Conservation (phyloP, 2,797 vertebrate species). For the Mormyrus proboscirostris region DNA sequence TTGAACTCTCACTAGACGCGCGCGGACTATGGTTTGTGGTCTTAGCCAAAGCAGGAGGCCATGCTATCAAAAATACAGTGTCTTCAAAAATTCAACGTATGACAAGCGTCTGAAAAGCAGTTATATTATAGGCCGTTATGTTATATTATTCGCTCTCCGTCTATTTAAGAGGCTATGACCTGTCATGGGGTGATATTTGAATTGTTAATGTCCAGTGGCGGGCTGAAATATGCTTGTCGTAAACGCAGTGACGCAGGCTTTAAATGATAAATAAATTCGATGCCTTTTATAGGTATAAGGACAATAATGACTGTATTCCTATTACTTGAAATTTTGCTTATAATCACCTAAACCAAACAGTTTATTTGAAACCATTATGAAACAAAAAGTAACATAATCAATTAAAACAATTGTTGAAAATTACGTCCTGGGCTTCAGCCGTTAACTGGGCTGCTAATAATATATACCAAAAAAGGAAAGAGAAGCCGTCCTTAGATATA, state of each 20-base stretch:
- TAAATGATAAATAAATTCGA: neutral
- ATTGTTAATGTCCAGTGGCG: neutral
- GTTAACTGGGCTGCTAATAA: neutral
- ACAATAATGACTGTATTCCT: neutral
- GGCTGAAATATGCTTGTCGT: neutral
- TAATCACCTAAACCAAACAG: neutral
- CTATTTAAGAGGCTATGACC: neutral
- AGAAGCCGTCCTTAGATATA: neutral
- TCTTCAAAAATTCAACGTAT: neutral
- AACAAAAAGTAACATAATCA: neutral
- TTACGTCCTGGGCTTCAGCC: neutral
- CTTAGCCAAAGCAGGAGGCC: neutral
- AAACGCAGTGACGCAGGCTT: neutral
- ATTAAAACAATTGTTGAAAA: neutral
- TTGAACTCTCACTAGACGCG: neutral
- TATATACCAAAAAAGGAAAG: neutral
- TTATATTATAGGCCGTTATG: neutral
- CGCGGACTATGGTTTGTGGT: neutral
- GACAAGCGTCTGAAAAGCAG: neutral
- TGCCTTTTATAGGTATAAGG: neutral
- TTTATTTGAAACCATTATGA: neutral
- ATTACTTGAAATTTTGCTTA: neutral
- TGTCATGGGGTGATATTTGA: conserved; percentile 13
- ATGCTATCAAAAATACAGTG: neutral
- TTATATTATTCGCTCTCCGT: neutral